Evolutionary conservation across 2,888 invertebrate species (phyloP).

Genomic region (Limnephilus auricula): DNA sequence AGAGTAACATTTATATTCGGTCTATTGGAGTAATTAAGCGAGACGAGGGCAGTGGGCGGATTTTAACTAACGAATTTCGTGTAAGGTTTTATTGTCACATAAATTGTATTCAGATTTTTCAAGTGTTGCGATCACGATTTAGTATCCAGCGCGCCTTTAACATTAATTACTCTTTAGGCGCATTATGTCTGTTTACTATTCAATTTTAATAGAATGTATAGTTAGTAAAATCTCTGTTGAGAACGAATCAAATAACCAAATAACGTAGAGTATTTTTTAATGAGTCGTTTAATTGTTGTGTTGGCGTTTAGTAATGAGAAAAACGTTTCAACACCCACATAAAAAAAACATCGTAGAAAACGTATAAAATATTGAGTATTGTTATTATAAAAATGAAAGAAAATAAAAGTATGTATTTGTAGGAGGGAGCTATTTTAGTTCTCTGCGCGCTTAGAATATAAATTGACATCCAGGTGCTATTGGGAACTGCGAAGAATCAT

Average conservation of each 20-base stretch:
- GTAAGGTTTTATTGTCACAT: constrained; percentile 49
- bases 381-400: background rate
- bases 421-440: background rate
- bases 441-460: constrained; percentile 5
- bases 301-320: background rate
- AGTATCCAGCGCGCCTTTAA: constrained; percentile 21
- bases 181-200: constrained; percentile 10
- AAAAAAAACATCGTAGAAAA: background rate
- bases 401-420: background rate
- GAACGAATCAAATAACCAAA: constrained; percentile 25
- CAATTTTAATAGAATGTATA: constrained; percentile 33
- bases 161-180: constrained; percentile 31
- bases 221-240: constrained; percentile 12
- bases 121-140: constrained; percentile 28
- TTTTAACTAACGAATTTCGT: constrained; percentile 56
- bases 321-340: background rate
- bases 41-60: constrained; percentile 44
- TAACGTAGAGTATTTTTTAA: constrained; percentile 1
- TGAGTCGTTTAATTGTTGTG: background rate
- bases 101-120: constrained; percentile 37
- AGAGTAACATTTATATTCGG: constrained; percentile 58
- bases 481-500: background rate
- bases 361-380: background rate
- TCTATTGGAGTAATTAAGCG: constrained; percentile 57
- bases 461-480: constrained; percentile 20